Percentiles rank a stretch among this genome's conserved stretches.
Evolutionary conservation across 2,113 vertebrate genomes (phyloP).

Genomic region (Zosterops borbonicus): DNA sequence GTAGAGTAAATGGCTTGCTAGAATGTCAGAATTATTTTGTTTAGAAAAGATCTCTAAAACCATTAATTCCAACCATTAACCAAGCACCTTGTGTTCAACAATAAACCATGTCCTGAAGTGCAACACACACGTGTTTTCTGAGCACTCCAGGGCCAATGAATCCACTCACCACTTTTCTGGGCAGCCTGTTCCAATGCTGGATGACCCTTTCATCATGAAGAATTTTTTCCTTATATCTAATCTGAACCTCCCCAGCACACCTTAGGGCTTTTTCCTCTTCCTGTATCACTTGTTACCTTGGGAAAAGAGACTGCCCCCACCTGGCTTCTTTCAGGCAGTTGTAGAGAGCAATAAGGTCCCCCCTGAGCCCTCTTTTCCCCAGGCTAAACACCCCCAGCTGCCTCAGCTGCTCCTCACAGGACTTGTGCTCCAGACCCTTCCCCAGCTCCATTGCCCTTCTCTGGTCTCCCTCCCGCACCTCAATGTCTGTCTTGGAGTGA

Average conservation of each 20-base stretch:
- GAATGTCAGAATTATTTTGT: not conserved
- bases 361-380: not conserved
- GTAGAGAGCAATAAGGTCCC: not conserved
- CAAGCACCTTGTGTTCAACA: not conserved
- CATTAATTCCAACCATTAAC: not conserved
- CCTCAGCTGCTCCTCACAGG: not conserved
- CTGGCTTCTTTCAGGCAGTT: not conserved
- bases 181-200: not conserved
- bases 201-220: not conserved
- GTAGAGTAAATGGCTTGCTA: not conserved
- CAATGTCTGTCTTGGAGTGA: not conserved
- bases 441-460: not conserved
- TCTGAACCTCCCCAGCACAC: rapidly evolving
- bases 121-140: not conserved
- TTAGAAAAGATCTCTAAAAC: not conserved
- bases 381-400: not conserved
- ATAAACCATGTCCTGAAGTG: not conserved
- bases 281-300: not conserved
- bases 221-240: not conserved
- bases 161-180: not conserved
- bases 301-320: not conserved
- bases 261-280: not conserved
- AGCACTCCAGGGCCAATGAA: not conserved
- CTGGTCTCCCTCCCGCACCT: rapidly evolving
- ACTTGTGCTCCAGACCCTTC: not conserved